phyloP scores from a whole-genome alignment of 2,113 vertebrate genomes.

The human region DNA sequence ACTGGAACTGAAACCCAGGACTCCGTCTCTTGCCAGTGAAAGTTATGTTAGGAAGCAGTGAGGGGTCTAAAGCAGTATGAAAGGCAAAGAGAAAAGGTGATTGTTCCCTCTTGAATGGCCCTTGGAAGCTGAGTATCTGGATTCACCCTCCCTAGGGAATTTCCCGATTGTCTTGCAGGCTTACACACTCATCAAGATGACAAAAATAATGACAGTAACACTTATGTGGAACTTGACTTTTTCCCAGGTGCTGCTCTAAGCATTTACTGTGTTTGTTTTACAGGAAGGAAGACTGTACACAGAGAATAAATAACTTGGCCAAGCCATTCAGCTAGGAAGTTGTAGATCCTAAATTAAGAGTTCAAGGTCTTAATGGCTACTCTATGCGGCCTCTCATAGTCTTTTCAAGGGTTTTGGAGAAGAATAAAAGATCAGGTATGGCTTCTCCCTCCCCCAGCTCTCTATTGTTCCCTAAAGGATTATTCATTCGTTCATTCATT shows the following conservation, averaged over 20 bases:
- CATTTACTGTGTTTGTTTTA: conserved; percentile 7
- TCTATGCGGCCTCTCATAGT: background rate
- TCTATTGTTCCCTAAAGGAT: too few species aligned
- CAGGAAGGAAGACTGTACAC: background rate
- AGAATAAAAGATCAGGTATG: background rate
- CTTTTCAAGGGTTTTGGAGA: background rate
- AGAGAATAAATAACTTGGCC: background rate
- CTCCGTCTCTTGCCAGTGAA: background rate
- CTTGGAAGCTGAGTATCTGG: background rate
- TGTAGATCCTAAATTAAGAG: background rate
- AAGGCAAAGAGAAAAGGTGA: background rate
- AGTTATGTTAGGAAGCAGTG: background rate
- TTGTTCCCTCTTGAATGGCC: background rate
- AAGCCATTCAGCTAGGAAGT: background rate
- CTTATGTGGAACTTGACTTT: background rate
- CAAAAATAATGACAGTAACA: conserved; percentile 11
- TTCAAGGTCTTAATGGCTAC: background rate
- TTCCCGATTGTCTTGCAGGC: background rate
- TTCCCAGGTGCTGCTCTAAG: background rate
- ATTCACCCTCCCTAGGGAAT: background rate
- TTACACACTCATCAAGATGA: background rate
- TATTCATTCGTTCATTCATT: background rate
- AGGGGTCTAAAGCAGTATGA: background rate
- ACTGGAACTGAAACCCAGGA: background rate
- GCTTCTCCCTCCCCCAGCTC: background rate